These are phyloP conservation scores for Empidonax alnorum DNA, from an alignment of 2,113 vertebrate genomes.

Conservation along the genomic window DNA sequence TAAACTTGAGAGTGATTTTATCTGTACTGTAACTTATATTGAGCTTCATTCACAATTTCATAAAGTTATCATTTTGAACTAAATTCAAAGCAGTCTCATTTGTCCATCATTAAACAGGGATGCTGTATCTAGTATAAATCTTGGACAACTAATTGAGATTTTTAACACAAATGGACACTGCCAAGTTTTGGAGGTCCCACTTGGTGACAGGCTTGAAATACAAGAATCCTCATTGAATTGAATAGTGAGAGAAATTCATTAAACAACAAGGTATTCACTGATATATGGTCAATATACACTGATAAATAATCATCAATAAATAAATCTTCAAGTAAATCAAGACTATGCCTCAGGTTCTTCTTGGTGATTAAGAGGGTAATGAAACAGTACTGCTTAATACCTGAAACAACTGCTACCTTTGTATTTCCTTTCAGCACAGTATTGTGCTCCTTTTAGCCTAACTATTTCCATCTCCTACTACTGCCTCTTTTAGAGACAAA, in stretches of 20 bases:
- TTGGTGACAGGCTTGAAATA: background rate
- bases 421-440: background rate
- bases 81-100: background rate
- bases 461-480: background rate
- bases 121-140: background rate
- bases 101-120: background rate
- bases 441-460: background rate
- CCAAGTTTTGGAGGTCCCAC: background rate
- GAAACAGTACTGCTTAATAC: background rate
- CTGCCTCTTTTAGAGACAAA: background rate
- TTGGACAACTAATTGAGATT: background rate
- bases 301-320: background rate
- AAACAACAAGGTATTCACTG: background rate
- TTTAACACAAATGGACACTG: background rate
- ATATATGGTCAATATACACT: background rate
- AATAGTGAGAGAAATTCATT: background rate
- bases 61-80: background rate
- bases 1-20: background rate
- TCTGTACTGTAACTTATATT: background rate
- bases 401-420: background rate
- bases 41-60: background rate
- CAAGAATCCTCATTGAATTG: background rate
- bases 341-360: background rate
- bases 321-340: background rate
- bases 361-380: background rate